Evolutionary conservation across 2,888 invertebrate genomes (phyloP).

Genomic region (Microplitis deprimator): DNA sequence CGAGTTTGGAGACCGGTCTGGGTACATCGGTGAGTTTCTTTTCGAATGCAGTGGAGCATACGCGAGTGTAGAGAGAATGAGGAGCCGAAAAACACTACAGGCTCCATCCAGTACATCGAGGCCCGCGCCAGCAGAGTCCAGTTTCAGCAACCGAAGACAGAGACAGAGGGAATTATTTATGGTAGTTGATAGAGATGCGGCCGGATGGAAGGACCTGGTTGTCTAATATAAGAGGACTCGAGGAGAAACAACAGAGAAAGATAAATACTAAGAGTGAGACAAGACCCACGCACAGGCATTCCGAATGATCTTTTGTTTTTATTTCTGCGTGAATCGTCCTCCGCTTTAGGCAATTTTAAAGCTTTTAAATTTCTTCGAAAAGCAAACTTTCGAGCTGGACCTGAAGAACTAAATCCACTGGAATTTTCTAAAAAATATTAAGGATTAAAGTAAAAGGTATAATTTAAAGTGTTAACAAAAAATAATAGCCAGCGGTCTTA

Average conservation of each 20-base stretch:
- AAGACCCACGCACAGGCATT: constrained; percentile 67
- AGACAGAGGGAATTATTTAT: constrained; percentile 67
- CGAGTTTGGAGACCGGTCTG: constrained; percentile 39
- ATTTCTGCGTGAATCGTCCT: constrained; percentile 48
- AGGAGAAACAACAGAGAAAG: not conserved
- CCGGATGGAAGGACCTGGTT: constrained; percentile 60
- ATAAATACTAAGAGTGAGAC: constrained; percentile 49
- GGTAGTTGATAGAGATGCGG: constrained; percentile 71
- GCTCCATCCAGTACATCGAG: constrained; percentile 42
- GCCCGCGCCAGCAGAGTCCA: constrained; percentile 48
- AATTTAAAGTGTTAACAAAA: not conserved
- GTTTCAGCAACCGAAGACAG: constrained; percentile 41
- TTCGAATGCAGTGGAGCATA: constrained; percentile 33
- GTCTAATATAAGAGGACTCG: constrained; percentile 53
- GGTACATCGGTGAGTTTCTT: constrained; percentile 24
- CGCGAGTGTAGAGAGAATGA: too few relatives aligned
- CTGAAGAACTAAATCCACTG: too few relatives aligned
- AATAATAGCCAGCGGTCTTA: constrained; percentile 14
- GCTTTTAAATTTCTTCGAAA: constrained; percentile 11
- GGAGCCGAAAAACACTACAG: constrained; percentile 48
- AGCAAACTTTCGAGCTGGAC: too few relatives aligned
- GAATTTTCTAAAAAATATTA: too few relatives aligned
- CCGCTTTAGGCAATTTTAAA: constrained; percentile 36
- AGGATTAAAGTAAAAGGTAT: too few relatives aligned
- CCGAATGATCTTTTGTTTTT: constrained; percentile 57